Conservation (phyloP, 2,888 invertebrate species). For the Macrophya alboannulata region DNA sequence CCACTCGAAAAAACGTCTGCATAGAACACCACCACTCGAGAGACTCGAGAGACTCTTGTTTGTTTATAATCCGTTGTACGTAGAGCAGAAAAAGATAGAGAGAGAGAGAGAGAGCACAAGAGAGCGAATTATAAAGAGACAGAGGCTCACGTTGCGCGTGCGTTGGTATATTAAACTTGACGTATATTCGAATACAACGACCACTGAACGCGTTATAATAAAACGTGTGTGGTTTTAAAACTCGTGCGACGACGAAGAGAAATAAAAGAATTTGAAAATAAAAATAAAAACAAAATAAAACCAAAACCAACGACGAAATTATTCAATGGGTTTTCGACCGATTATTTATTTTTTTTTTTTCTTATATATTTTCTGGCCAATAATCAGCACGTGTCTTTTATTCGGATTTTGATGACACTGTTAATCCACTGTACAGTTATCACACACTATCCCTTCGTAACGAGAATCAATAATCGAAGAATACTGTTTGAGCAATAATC, state of each 20-base stretch:
- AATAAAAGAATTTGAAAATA: neutral
- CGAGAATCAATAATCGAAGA: neutral
- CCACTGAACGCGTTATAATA: neutral
- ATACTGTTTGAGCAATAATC: neutral
- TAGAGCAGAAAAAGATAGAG: neutral
- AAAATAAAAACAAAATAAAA: neutral
- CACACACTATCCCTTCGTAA: neutral
- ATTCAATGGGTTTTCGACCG: too few species aligned
- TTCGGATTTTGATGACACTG: neutral
- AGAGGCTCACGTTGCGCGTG: neutral
- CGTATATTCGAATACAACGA: neutral
- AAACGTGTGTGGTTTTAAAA: neutral
- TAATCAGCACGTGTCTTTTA: neutral
- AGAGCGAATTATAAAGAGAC: neutral
- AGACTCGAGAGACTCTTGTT: slow-evolving; percentile 19
- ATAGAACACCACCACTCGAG: slow-evolving; percentile 17
- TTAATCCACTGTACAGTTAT: neutral
- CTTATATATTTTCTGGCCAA: neutral
- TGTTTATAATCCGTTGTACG: slow-evolving; percentile 32
- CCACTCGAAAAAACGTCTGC: neutral
- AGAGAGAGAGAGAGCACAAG: neutral
- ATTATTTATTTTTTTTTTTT: neutral
- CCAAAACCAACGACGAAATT: neutral
- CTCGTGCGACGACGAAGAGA: neutral
- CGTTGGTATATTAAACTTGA: neutral